phyloP scores from a whole-genome alignment of 2,797 vertebrate species.

The Champsocephalus esox region DNA sequence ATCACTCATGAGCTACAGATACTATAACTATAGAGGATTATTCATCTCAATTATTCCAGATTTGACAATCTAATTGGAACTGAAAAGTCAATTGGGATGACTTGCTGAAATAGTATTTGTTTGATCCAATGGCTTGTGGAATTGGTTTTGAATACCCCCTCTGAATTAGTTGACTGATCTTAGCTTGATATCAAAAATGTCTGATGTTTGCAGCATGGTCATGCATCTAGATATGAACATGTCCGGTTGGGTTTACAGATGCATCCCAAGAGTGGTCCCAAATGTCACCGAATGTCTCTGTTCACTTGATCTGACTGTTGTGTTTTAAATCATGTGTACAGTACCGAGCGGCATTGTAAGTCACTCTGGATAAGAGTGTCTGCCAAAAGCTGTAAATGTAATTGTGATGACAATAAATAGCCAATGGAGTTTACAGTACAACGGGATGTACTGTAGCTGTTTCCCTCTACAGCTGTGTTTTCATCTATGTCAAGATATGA shows the following conservation, averaged over 20 bases:
- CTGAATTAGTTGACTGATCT: background rate
- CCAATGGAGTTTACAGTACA: conserved; percentile 34
- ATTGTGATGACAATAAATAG: conserved; percentile 31
- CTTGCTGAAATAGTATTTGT: conserved; percentile 11
- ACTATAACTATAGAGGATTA: conserved; percentile 42
- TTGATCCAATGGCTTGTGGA: background rate
- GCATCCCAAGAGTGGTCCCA: conserved; percentile 18
- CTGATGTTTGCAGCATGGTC: conserved; percentile 14
- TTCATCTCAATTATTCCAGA: conserved; percentile 59
- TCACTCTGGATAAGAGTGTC: conserved; percentile 17
- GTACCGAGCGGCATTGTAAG: conserved; percentile 29
- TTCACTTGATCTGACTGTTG: conserved; percentile 9
- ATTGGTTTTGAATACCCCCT: conserved; percentile 10
- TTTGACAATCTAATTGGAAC: conserved; percentile 62
- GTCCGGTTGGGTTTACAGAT: conserved; percentile 22
- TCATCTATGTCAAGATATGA: conserved; percentile 33
- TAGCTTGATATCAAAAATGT: conserved; percentile 12
- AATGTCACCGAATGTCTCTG: conserved; percentile 30
- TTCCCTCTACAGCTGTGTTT: conserved; percentile 33
- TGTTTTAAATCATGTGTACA: conserved; percentile 31
- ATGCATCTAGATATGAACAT: conserved; percentile 7
- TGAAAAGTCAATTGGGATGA: conserved; percentile 43
- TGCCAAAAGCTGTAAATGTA: conserved; percentile 34
- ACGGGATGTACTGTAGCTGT: background rate
- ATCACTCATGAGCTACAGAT: conserved; percentile 59